A percentile compares a stretch with the other conserved stretches of the same genome.
Evolutionary conservation across 2,797 vertebrate genomes (phyloP).

Genomic region (Ctenochaetus hawaiiensis): DNA sequence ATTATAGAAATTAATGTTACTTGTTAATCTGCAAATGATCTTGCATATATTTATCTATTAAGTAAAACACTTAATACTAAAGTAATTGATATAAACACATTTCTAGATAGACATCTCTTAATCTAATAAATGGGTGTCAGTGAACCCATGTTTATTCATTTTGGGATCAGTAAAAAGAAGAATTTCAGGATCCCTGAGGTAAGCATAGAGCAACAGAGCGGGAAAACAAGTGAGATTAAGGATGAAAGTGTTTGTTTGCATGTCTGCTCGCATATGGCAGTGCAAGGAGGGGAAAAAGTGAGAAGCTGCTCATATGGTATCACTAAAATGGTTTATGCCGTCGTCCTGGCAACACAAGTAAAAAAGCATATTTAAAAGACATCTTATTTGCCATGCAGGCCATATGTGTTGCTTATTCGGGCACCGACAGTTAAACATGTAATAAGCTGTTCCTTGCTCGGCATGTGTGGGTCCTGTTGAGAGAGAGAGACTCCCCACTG

Average conservation of each 20-base stretch:
- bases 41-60: background rate
- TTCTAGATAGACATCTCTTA: background rate
- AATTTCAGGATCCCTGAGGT: background rate
- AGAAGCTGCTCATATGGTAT: conserved; percentile 73
- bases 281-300: conserved; percentile 72
- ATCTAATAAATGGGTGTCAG: background rate
- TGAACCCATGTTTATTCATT: conserved; percentile 8
- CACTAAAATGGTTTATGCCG: conserved; percentile 73
- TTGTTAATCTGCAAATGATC: background rate
- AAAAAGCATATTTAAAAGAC: conserved; percentile 77
- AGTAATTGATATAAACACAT: background rate
- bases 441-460: conserved; percentile 77
- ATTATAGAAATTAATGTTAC: conserved; percentile 14
- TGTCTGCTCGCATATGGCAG: conserved; percentile 23
- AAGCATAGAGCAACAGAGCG: conserved; percentile 10
- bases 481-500: conserved; percentile 55
- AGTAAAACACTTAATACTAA: conserved; percentile 8
- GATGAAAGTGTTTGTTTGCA: conserved; percentile 15
- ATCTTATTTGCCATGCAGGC: conserved; percentile 60
- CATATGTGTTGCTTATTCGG: conserved; percentile 77
- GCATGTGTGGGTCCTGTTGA: conserved; percentile 57
- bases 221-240: conserved; percentile 33
- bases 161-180: background rate
- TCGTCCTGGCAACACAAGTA: conserved; percentile 69
- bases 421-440: conserved; percentile 72